phyloP scores from a whole-genome alignment of 2,888 invertebrate genomes.

The Orgyia antiqua region DNA sequence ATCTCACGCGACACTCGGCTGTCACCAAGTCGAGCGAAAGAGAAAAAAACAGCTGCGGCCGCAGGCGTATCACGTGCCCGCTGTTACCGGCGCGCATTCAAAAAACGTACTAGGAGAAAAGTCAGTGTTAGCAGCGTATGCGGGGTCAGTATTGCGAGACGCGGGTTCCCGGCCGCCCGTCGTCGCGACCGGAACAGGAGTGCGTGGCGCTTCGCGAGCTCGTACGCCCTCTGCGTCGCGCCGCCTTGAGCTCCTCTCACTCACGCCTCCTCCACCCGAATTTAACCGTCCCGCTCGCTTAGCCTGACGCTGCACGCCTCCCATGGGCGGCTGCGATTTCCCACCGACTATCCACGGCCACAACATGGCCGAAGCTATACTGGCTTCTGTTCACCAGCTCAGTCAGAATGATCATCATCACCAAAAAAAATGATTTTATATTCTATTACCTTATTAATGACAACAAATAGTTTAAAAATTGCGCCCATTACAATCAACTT shows the following conservation, averaged over 20 bases:
- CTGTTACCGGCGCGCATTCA: slow-evolving; percentile 71
- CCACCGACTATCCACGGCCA: slow-evolving; percentile 61
- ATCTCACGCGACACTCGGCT: slow-evolving; percentile 66
- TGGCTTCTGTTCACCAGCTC: slow-evolving; percentile 48
- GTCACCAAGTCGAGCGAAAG: slow-evolving; percentile 65
- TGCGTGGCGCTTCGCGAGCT: slow-evolving; percentile 70
- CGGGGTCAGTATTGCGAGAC: slow-evolving; percentile 66
- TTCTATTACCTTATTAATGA: too few species aligned
- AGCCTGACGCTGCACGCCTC: slow-evolving; percentile 66
- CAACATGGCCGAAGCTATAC: slow-evolving; percentile 69
- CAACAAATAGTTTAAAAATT: too few species aligned
- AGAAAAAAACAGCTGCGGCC: slow-evolving; percentile 64
- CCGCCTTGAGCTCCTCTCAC: slow-evolving; percentile 72
- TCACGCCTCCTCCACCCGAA: slow-evolving; percentile 35
- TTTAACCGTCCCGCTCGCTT: slow-evolving; percentile 51
- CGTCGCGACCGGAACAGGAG: slow-evolving; percentile 76
- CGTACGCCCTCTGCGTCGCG: slow-evolving; percentile 78
- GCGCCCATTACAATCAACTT: too few species aligned
- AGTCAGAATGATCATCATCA: slow-evolving; percentile 32
- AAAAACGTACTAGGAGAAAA: slow-evolving; percentile 67
- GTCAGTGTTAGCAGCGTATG: slow-evolving; percentile 53
- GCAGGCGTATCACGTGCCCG: slow-evolving; percentile 71
- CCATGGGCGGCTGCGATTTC: slow-evolving; percentile 77
- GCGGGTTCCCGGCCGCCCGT: slow-evolving; percentile 75
- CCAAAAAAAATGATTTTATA: too few species aligned